These are phyloP conservation scores for Leucophenga varia DNA, from an alignment of 1,140 invertebrate genomes.

Conservation along the genomic window DNA sequence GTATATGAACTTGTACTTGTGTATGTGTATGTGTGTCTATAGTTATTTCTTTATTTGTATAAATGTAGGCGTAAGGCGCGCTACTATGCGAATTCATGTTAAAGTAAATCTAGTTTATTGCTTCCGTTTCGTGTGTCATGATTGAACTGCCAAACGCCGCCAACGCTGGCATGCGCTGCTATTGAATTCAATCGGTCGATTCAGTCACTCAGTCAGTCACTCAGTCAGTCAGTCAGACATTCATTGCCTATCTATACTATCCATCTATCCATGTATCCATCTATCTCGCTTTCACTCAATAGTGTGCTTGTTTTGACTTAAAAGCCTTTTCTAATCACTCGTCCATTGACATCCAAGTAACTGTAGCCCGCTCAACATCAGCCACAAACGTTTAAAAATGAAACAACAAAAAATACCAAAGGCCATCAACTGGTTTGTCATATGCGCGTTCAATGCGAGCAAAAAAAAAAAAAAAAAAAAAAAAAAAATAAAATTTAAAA, in stretches of 20 bases:
- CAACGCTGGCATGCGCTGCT: not conserved
- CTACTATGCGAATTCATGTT: slow-evolving; percentile 14
- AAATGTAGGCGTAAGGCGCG: slow-evolving; percentile 4
- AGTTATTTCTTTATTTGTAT: not conserved
- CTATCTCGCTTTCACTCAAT: too few species aligned
- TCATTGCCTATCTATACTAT: too few species aligned
- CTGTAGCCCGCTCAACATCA: too few species aligned
- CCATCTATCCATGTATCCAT: too few species aligned
- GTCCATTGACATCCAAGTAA: not conserved
- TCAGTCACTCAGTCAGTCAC: too few species aligned
- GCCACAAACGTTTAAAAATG: too few species aligned
- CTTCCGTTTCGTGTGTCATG: too few species aligned
- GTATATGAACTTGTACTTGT: not conserved
- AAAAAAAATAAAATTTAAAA: not conserved
- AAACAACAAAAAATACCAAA: not conserved
- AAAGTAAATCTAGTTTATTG: slow-evolving; percentile 27
- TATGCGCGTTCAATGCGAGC: not conserved
- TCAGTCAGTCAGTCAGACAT: too few species aligned
- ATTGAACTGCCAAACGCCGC: not conserved
- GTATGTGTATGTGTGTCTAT: not conserved
- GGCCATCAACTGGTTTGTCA: not conserved
- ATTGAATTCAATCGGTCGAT: too few species aligned
- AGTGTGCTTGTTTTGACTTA: too few species aligned
- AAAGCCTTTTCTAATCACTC: slow-evolving; percentile 14
- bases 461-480: not conserved